These are phyloP conservation scores for Drosophila micromelanica DNA, from an alignment of 1,140 invertebrate genomes.

Conservation along the genomic window DNA sequence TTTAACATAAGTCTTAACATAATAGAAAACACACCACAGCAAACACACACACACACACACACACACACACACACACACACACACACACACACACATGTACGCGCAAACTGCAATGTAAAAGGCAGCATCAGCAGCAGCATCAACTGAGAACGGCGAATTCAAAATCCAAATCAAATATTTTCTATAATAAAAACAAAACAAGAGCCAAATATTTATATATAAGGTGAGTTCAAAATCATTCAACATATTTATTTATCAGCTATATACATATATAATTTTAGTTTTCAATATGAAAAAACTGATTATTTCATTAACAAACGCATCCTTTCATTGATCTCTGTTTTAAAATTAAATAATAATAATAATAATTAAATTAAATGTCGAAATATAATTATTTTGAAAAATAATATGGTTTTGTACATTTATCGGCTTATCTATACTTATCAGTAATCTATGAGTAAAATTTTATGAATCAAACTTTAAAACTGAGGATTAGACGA, in stretches of 20 bases:
- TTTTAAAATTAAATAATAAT: no score
- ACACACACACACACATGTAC: not conserved
- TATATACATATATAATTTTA: no score
- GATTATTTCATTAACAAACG: no score
- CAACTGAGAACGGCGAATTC: conserved; percentile 23
- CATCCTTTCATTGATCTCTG: no score
- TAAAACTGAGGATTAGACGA: no score
- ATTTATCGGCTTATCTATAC: no score
- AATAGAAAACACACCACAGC: conserved; percentile 21
- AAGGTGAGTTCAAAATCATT: conserved; percentile 38
- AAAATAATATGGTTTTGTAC: no score
- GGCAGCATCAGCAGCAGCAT: not conserved
- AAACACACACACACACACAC: conserved; percentile 9
- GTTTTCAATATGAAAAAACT: no score
- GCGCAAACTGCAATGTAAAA: not conserved
- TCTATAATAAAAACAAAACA: conserved; percentile 39
- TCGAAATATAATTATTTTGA: no score
- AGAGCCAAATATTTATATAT: conserved; percentile 61
- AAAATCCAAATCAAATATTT: conserved; percentile 57
- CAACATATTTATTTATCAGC: not conserved
- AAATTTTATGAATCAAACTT: no score
- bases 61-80: not conserved
- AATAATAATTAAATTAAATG: no score
- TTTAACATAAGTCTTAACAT: conserved; percentile 59
- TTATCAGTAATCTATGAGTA: no score